phyloP scores from a whole-genome alignment of 2,888 invertebrate species.

The Hartigia nigra region DNA sequence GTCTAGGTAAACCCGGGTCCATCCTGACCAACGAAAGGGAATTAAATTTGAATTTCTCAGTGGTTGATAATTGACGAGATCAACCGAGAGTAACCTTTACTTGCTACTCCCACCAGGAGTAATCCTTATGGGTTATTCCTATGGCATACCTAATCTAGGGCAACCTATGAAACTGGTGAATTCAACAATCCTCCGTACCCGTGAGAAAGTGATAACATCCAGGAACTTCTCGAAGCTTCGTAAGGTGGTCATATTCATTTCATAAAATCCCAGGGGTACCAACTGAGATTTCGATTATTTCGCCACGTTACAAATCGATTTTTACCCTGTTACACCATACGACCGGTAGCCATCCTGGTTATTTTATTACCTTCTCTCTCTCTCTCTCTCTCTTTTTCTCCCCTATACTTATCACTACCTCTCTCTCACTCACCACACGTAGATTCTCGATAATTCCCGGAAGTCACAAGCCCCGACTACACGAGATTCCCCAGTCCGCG shows the following conservation, averaged over 20 bases:
- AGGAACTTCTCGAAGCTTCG: neutral
- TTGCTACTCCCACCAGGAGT: neutral
- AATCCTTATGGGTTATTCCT: neutral
- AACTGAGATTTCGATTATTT: neutral
- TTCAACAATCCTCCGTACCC: neutral
- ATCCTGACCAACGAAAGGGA: neutral
- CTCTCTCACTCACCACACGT: neutral
- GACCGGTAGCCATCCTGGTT: neutral
- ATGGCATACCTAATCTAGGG: neutral
- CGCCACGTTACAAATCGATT: constrained; percentile 14
- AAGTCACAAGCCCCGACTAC: neutral
- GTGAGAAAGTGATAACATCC: constrained; percentile 7
- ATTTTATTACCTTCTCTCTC: neutral
- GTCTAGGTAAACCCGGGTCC: neutral
- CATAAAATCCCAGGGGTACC: neutral
- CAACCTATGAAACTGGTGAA: neutral
- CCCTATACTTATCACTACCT: neutral
- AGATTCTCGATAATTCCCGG: neutral
- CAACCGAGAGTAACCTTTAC: neutral
- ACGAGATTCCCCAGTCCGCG: neutral
- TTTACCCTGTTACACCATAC: neutral
- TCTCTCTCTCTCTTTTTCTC: neutral
- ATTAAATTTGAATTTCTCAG: neutral
- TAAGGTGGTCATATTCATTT: constrained; percentile 12
- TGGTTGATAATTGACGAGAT: neutral